Conservation (phyloP, 2,797 vertebrate genomes). For the Enteromius unitaeniatus region DNA sequence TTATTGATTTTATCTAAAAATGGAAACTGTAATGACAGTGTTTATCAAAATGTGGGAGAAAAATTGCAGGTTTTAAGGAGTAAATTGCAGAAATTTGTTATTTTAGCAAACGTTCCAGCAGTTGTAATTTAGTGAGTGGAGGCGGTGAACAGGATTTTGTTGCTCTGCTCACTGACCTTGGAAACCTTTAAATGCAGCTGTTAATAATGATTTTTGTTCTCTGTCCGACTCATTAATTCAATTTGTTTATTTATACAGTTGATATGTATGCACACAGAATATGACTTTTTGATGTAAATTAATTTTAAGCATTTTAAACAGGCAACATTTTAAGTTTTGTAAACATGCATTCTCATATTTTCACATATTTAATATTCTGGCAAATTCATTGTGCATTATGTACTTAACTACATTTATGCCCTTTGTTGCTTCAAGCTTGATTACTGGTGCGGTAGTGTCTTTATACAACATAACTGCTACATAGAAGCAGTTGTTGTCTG, state of each 20-base stretch:
- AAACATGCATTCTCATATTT: not conserved
- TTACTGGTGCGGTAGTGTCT: not conserved
- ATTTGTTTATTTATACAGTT: not conserved
- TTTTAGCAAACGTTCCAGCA: not conserved
- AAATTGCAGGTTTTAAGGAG: conserved; percentile 6
- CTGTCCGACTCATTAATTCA: not conserved
- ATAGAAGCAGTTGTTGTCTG: not conserved
- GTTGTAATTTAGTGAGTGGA: conserved; percentile 24
- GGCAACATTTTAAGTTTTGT: not conserved
- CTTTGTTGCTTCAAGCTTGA: not conserved
- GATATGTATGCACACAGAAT: not conserved
- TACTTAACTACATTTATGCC: not conserved
- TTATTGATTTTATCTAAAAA: conserved; percentile 19
- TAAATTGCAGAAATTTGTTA: conserved; percentile 6
- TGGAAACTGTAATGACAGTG: conserved; percentile 6
- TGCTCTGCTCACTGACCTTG: not conserved
- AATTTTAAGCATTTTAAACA: not conserved
- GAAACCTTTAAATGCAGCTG: conserved; percentile 23
- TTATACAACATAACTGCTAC: not conserved
- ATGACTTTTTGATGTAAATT: not conserved
- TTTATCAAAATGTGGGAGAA: conserved; percentile 17
- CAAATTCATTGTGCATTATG: not conserved
- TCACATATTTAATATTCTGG: not conserved
- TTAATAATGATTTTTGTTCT: conserved; percentile 16
- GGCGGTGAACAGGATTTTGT: not conserved